These are phyloP conservation scores for Cryptotermes secundus DNA, from an alignment of 1,140 invertebrate species.

Conservation along the genomic window DNA sequence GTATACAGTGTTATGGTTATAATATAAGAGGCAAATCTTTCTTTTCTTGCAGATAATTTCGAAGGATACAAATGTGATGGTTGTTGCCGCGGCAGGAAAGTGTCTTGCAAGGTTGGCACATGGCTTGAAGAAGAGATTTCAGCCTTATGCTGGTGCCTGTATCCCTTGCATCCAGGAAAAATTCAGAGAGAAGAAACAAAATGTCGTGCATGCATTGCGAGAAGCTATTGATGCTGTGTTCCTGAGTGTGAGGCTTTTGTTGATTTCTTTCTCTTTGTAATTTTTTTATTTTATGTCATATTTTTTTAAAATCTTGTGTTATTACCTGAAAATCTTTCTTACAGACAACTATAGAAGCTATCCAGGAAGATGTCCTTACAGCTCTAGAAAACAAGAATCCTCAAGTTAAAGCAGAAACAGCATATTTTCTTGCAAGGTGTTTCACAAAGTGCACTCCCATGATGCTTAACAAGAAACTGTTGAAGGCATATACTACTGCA, in stretches of 20 bases:
- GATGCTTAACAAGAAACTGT: constrained; percentile 86
- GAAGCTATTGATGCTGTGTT: constrained; percentile 94
- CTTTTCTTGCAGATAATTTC: constrained; percentile 64
- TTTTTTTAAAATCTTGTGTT: neutral
- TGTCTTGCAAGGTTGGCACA: constrained; percentile 78
- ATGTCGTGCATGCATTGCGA: constrained; percentile 79
- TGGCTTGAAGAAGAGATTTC: constrained; percentile 87
- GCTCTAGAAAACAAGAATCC: constrained; percentile 95
- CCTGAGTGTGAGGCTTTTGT: constrained; percentile 62
- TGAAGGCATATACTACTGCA: constrained; percentile 80
- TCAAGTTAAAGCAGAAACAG: constrained; percentile 88
- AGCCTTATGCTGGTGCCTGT: constrained; percentile 77
- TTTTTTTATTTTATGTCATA: neutral
- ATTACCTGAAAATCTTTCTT: constrained; percentile 21
- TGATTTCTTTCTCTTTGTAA: neutral
- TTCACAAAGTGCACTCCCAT: constrained; percentile 77
- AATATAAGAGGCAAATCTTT: neutral
- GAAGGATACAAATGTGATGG: constrained; percentile 95
- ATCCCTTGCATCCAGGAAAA: constrained; percentile 86
- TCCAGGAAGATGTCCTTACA: constrained; percentile 81
- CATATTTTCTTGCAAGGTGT: constrained; percentile 81
- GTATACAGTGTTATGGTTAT: neutral
- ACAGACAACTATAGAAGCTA: constrained; percentile 81
- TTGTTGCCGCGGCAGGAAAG: constrained; percentile 85
- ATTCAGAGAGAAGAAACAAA: constrained; percentile 97